phyloP scores from a whole-genome alignment of 2,113 vertebrate species.

The Australoheros scitulus region DNA sequence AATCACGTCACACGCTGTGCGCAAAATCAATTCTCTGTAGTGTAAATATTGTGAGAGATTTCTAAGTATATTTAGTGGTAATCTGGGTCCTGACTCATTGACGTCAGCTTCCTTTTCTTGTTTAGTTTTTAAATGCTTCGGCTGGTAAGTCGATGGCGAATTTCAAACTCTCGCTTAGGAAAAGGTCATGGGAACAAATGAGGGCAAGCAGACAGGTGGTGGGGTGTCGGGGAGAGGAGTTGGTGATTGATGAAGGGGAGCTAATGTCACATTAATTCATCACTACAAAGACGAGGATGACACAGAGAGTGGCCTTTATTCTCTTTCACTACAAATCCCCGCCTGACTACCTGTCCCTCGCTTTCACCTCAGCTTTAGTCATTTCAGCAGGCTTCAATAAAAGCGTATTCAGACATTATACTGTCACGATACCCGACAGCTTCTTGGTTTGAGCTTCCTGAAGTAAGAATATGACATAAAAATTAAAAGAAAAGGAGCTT shows the following conservation, averaged over 20 bases:
- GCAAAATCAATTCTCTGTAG: not conserved
- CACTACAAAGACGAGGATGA: conserved; percentile 45
- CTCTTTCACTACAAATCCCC: conserved; percentile 20
- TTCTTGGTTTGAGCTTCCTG: not conserved
- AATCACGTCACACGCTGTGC: not conserved
- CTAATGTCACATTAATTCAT: conserved; percentile 85
- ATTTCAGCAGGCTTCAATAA: not conserved
- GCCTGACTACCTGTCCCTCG: not conserved
- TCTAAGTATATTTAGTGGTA: not conserved
- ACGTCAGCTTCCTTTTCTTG: not conserved
- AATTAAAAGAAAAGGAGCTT: not conserved
- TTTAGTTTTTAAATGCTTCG: not conserved
- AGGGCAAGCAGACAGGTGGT: conserved; percentile 48
- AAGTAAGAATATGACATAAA: not conserved
- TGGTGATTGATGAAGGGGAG: conserved; percentile 85
- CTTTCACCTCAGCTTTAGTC: conserved; percentile 27
- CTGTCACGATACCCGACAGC: not conserved
- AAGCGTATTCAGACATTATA: not conserved
- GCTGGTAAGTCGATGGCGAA: conserved; percentile 8
- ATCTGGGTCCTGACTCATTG: not conserved
- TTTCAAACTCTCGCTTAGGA: conserved; percentile 11
- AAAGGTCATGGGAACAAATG: conserved; percentile 76
- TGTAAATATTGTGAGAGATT: not conserved
- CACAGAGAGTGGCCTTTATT: conserved; percentile 20
- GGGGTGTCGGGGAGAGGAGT: conserved; percentile 62